Percentiles rank a stretch among this genome's conserved stretches.
Conservation (phyloP, 2,888 invertebrate genomes). For the Drosophila macrospina region DNA sequence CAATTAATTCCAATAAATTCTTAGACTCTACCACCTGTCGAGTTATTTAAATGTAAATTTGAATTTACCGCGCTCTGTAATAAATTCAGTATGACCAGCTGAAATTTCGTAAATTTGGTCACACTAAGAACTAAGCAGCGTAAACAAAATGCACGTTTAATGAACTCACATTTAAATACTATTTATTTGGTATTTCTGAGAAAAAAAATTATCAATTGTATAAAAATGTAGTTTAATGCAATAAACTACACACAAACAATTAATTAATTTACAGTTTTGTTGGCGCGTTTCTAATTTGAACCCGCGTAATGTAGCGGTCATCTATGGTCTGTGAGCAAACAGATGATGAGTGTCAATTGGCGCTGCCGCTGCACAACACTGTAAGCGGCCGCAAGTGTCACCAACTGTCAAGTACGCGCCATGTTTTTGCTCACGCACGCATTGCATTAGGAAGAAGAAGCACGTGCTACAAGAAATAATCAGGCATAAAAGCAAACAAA, state of each 20-base stretch:
- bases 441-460: constrained; percentile 69
- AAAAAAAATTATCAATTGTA: background rate
- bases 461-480: constrained; percentile 53
- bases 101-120: background rate
- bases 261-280: background rate
- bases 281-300: constrained; percentile 9
- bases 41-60: background rate
- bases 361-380: constrained; percentile 54
- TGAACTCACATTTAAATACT: background rate
- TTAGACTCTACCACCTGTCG: background rate
- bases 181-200: too few species aligned
- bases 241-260: background rate
- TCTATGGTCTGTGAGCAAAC: background rate
- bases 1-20: background rate
- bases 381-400: constrained; percentile 43
- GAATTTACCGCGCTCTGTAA: background rate
- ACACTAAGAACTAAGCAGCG: background rate
- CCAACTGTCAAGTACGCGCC: constrained; percentile 61
- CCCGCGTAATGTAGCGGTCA: background rate
- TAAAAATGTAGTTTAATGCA: background rate
- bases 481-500: constrained; percentile 49
- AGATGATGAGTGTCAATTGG: background rate
- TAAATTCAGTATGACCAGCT: background rate
- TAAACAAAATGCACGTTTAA: background rate
- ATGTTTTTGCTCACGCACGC: constrained; percentile 67